Conservation (phyloP, 2,113 vertebrate species). For the Psephotus haematonotus region DNA sequence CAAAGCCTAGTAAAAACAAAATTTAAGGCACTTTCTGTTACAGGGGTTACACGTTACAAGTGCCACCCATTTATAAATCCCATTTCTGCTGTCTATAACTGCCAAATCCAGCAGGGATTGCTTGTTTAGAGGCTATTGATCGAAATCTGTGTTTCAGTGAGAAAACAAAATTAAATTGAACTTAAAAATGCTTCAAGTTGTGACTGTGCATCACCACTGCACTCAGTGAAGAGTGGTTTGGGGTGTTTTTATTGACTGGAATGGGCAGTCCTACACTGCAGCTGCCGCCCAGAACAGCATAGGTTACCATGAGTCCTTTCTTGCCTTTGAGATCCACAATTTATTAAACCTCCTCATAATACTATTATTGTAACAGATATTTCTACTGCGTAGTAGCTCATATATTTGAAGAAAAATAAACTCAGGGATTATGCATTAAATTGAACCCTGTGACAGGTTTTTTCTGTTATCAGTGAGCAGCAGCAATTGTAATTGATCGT, state of each 20-base stretch:
- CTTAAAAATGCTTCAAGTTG: not conserved
- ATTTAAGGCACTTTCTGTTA: not conserved
- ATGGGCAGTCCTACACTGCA: not conserved
- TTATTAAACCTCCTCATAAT: not conserved
- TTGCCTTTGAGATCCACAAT: not conserved
- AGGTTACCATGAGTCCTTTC: not conserved
- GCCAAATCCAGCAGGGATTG: not conserved
- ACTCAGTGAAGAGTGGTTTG: not conserved
- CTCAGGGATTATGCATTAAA: not conserved
- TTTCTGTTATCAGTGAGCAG: not conserved
- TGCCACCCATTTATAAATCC: not conserved
- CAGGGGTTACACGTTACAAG: not conserved
- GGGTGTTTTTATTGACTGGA: not conserved
- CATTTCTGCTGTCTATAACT: not conserved
- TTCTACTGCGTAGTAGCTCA: not conserved
- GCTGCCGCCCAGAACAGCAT: not conserved
- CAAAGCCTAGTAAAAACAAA: not conserved
- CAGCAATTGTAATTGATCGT: not conserved
- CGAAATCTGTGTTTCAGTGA: not conserved
- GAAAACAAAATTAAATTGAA: not conserved
- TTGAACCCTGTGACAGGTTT: accelerated
- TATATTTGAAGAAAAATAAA: not conserved
- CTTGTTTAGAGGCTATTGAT: not conserved
- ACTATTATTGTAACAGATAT: not conserved
- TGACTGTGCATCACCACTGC: not conserved